These are phyloP conservation scores for Electrophaes corylata DNA, from an alignment of 2,888 invertebrate species.

Conservation along the genomic window DNA sequence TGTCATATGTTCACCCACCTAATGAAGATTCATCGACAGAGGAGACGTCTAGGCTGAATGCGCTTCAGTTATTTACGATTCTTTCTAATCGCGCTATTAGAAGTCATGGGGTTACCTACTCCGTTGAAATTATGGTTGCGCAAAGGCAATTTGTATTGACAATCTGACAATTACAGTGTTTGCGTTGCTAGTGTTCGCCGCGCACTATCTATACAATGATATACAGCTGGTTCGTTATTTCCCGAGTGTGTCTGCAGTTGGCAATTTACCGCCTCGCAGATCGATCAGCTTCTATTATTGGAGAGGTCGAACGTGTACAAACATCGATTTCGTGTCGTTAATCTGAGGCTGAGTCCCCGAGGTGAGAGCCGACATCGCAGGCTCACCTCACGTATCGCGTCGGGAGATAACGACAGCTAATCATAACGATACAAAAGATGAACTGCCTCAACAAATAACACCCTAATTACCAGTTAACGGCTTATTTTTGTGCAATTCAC, in stretches of 20 bases:
- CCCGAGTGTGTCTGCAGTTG: constrained; percentile 70
- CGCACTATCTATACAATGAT: constrained; percentile 54
- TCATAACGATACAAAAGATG: constrained; percentile 63
- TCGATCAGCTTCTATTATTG: constrained; percentile 81
- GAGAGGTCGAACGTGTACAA: constrained; percentile 83
- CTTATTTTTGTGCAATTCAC: constrained; percentile 29
- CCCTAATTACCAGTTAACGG: constrained; percentile 28
- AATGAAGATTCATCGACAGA: constrained; percentile 57
- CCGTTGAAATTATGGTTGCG: constrained; percentile 40
- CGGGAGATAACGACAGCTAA: constrained; percentile 70
- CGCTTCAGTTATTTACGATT: constrained; percentile 44
- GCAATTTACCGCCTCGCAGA: constrained; percentile 77
- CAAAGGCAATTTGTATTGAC: constrained; percentile 55
- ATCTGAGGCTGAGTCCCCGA: constrained; percentile 66
- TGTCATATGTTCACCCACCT: constrained; percentile 51
- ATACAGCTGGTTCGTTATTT: constrained; percentile 72
- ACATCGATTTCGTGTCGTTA: constrained; percentile 82
- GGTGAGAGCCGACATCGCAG: constrained; percentile 70
- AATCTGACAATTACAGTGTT: constrained; percentile 68
- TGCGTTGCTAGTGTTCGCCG: constrained; percentile 50
- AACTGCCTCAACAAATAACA: constrained; percentile 30
- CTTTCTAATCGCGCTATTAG: constrained; percentile 44
- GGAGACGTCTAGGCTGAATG: constrained; percentile 36
- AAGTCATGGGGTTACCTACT: constrained; percentile 37
- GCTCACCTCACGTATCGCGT: constrained; percentile 76